Conservation (phyloP, 2,113 vertebrate genomes). For the Sorex araneus region DNA sequence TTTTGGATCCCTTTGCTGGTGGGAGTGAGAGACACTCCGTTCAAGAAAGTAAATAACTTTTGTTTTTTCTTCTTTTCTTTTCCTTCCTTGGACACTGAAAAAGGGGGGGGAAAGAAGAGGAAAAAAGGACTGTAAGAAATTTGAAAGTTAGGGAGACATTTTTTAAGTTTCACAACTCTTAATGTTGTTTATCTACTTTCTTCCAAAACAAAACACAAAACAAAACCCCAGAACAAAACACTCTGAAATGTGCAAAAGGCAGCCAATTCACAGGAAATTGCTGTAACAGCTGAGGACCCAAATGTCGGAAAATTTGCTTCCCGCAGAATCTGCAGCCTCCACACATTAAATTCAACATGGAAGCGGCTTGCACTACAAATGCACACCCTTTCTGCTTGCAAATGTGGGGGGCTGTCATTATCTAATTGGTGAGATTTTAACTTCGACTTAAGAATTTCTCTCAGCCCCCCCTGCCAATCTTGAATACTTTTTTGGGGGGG, state of each 20-base stretch:
- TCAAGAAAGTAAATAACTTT: conserved; percentile 68
- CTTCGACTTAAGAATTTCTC: conserved; percentile 68
- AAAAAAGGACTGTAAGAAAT: conserved; percentile 13
- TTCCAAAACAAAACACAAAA: background rate
- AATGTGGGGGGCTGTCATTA: conserved; percentile 61
- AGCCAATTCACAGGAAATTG: conserved; percentile 61
- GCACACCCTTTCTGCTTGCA: conserved; percentile 52
- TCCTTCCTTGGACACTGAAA: background rate
- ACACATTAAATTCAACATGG: conserved; percentile 54
- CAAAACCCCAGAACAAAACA: too few species aligned
- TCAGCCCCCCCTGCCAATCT: conserved; percentile 13
- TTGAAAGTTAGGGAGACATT: conserved; percentile 58
- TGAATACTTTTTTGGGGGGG: background rate
- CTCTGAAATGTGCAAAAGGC: conserved; percentile 55
- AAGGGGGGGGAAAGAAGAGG: too few species aligned
- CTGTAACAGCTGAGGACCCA: conserved; percentile 12
- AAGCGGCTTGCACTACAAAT: conserved; percentile 51
- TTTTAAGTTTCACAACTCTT: conserved; percentile 64
- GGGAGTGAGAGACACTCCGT: background rate
- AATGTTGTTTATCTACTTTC: conserved; percentile 29
- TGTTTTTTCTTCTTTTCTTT: conserved; percentile 44
- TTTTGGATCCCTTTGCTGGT: conserved; percentile 21
- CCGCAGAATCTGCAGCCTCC: conserved; percentile 48
- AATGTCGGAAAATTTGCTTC: conserved; percentile 62
- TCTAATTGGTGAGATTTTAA: conserved; percentile 72